A percentile compares a stretch with the other conserved stretches of the same genome.
phyloP scores from a whole-genome alignment of 2,888 invertebrate genomes.

The Linyphia triangularis region DNA sequence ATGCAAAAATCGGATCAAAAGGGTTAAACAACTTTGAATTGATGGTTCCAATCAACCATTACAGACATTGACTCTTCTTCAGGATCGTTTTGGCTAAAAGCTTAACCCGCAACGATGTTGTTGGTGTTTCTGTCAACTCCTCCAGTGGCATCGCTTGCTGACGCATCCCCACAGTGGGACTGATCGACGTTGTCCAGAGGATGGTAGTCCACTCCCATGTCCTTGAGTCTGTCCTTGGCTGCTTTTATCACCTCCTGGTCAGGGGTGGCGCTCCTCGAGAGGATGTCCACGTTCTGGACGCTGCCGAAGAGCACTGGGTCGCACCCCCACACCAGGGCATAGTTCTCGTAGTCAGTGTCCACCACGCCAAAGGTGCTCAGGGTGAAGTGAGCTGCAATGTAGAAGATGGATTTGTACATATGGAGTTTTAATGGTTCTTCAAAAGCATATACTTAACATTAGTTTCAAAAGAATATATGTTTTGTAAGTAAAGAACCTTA shows the following conservation, averaged over 20 bases:
- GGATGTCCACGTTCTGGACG: conserved; percentile 62
- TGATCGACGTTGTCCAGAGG: conserved; percentile 62
- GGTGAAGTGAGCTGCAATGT: conserved; percentile 48
- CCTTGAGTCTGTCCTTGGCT: conserved; percentile 34
- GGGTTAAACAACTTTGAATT: no score
- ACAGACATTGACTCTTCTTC: no score
- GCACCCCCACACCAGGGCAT: conserved; percentile 67
- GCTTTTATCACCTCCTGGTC: conserved; percentile 22
- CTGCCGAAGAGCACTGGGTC: conserved; percentile 66
- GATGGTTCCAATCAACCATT: no score
- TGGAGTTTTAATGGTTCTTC: no score
- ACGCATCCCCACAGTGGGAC: neutral
- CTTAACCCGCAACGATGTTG: conserved; percentile 50
- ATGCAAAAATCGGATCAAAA: no score
- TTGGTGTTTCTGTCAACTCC: conserved; percentile 47
- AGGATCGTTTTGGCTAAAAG: no score
- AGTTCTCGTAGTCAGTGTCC: conserved; percentile 65
- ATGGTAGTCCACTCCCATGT: conserved; percentile 17
- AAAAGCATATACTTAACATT: no score
- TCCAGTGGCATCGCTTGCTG: neutral
- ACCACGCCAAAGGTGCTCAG: conserved; percentile 65
- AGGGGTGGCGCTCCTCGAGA: neutral
- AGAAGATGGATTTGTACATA: no score
- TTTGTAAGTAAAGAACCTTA: no score
- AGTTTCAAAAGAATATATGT: no score